A percentile compares a stretch with the other conserved stretches of the same genome.
Conservation (phyloP, 2,888 invertebrate species). For the Minunthozetes semirufus region DNA sequence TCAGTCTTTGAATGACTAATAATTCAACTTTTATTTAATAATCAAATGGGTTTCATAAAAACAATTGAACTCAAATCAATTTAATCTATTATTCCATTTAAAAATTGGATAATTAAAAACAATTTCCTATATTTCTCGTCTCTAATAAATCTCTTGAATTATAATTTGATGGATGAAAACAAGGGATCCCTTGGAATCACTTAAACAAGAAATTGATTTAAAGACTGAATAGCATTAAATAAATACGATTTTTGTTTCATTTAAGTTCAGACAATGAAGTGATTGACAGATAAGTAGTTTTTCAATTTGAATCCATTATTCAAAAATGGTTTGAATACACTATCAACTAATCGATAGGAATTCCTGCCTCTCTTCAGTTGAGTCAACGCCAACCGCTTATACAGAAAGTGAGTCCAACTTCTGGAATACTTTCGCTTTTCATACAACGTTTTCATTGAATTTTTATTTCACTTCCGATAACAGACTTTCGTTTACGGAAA, state of each 20-base stretch:
- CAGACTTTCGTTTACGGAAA: background rate
- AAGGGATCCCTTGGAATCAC: background rate
- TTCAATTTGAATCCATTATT: background rate
- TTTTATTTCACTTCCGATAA: constrained; percentile 1
- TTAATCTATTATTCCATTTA: no score
- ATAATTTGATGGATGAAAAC: background rate
- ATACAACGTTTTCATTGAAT: background rate
- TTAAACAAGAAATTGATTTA: background rate
- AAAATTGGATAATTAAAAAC: no score
- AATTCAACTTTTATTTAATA: no score
- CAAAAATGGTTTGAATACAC: background rate
- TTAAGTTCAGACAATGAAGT: background rate
- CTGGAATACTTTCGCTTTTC: background rate
- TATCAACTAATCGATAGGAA: background rate
- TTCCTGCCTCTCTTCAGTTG: background rate
- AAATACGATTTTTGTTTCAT: background rate
- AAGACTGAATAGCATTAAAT: background rate
- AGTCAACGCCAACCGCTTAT: background rate
- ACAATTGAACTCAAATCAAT: no score
- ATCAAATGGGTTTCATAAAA: no score
- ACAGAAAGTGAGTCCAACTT: background rate
- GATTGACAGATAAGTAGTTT: constrained; percentile 3
- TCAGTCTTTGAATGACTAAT: no score
- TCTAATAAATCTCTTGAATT: background rate
- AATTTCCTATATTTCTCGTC: background rate